phyloP scores from a whole-genome alignment of 2,113 vertebrate genomes.

The Scolopax mira region DNA sequence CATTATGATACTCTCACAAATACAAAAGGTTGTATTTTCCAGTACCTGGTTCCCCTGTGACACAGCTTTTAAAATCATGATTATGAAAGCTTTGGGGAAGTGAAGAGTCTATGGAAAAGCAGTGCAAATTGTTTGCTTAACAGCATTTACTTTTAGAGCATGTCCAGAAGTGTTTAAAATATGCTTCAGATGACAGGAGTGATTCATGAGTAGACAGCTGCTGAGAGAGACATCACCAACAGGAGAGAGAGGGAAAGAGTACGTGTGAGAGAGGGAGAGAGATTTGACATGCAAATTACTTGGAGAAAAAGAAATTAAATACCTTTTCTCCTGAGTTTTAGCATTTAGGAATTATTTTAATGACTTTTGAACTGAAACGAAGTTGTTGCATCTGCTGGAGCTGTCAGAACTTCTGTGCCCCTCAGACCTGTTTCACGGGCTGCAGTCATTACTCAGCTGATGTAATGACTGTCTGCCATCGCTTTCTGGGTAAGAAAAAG shows the following conservation, averaged over 20 bases:
- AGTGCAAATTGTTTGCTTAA: slow-evolving; percentile 18
- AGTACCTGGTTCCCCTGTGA: slow-evolving; percentile 28
- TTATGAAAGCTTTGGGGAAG: not conserved
- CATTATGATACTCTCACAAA: slow-evolving; percentile 1
- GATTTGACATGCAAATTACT: slow-evolving; percentile 54
- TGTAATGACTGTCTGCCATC: not conserved
- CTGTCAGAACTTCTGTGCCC: not conserved
- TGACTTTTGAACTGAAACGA: slow-evolving; percentile 13
- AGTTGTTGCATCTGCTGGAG: not conserved
- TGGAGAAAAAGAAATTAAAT: slow-evolving; percentile 45
- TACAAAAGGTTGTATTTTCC: slow-evolving; percentile 27
- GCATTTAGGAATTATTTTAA: slow-evolving; percentile 37
- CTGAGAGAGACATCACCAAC: slow-evolving; percentile 61
- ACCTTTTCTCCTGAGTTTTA: slow-evolving; percentile 11
- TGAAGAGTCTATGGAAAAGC: not conserved
- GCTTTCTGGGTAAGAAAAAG: not conserved
- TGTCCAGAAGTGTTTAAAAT: slow-evolving; percentile 61
- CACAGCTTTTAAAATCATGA: slow-evolving; percentile 18
- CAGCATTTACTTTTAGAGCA: slow-evolving; percentile 58
- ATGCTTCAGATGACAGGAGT: slow-evolving; percentile 49
- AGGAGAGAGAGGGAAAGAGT: not conserved
- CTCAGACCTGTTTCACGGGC: not conserved
- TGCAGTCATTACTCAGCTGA: not conserved
- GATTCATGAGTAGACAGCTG: slow-evolving; percentile 61
- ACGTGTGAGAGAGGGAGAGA: not conserved